phyloP scores from a whole-genome alignment of 1,140 invertebrate species.

The Himalopsyche phryganea region DNA sequence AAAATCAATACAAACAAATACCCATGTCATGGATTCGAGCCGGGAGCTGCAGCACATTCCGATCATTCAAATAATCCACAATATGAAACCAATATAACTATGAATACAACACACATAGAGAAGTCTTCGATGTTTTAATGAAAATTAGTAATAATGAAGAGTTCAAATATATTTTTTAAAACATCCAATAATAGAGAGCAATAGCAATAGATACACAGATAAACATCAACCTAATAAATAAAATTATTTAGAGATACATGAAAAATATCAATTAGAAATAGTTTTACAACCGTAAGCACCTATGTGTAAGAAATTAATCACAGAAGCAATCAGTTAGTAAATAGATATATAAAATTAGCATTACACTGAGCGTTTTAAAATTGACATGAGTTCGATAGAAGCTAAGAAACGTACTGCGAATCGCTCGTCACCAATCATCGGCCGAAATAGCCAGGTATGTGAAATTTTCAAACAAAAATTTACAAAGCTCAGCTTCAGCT shows the following conservation, averaged over 20 bases:
- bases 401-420: slow-evolving; percentile 1
- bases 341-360: slow-evolving; percentile 1
- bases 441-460: too few relatives aligned
- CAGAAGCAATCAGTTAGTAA: slow-evolving; percentile 17
- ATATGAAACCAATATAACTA: too few relatives aligned
- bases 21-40: too few relatives aligned
- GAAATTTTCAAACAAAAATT: too few relatives aligned
- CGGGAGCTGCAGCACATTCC: too few relatives aligned
- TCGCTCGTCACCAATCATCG: not conserved
- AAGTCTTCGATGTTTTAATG: too few relatives aligned
- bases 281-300: slow-evolving; percentile 23
- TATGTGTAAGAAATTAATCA: slow-evolving; percentile 15
- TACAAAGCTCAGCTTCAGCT: too few relatives aligned
- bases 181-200: not conserved
- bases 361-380: slow-evolving; percentile 1
- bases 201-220: not conserved
- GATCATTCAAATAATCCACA: too few relatives aligned
- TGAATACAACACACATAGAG: too few relatives aligned
- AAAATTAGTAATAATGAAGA: too few relatives aligned
- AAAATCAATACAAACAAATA: too few relatives aligned
- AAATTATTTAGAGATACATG: not conserved
- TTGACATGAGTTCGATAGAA: slow-evolving; percentile 16
- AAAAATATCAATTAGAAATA: not conserved
- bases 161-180: too few relatives aligned
- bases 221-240: not conserved